These are phyloP conservation scores for Megalops cyprinoides DNA, from an alignment of 2,797 vertebrate species.

Conservation along the genomic window DNA sequence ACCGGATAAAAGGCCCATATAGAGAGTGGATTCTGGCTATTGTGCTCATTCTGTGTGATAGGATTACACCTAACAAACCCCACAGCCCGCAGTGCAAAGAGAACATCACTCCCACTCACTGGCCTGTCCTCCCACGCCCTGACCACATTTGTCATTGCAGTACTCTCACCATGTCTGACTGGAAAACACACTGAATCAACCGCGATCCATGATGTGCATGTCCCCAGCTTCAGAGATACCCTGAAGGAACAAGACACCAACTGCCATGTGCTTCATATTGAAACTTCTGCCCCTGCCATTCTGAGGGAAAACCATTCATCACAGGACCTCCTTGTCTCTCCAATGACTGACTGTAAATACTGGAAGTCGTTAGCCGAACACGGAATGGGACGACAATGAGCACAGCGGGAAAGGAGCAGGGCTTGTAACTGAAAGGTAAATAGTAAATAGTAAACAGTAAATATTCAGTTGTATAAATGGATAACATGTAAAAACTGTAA, in stretches of 20 bases:
- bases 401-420: no score
- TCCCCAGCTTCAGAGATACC: not conserved
- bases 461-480: no score
- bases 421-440: no score
- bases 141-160: not conserved
- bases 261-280: no score
- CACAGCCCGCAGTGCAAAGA: not conserved
- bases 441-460: no score
- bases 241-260: not conserved
- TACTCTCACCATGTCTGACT: not conserved
- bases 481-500: no score
- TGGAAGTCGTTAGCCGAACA: no score
- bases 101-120: not conserved
- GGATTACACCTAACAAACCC: conserved; percentile 6
- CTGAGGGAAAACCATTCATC: not conserved
- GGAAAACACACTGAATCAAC: not conserved
- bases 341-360: no score
- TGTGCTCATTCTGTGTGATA: conserved; percentile 11
- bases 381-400: no score
- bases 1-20: not conserved
- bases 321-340: no score
- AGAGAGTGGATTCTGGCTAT: conserved; percentile 5
- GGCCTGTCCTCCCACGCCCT: conserved; percentile 2
- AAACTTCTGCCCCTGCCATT: not conserved
- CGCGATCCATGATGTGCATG: not conserved